Conservation (phyloP, 1,140 invertebrate species). For the Pseudomyrmex sp. region DNA sequence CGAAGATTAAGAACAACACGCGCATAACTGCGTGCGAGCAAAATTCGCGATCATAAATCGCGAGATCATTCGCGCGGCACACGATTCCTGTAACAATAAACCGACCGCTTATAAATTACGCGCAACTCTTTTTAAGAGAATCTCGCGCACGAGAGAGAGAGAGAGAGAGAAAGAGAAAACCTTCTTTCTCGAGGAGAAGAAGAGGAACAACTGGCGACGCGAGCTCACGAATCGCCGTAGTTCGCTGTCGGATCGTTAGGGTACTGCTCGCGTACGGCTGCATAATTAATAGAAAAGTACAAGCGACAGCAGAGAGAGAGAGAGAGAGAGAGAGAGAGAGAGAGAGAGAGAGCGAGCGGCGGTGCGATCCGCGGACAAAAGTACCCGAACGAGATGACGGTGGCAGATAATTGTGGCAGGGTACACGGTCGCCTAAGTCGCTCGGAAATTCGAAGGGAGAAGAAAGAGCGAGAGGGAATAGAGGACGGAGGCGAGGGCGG, state of each 20-base stretch:
- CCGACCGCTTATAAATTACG: conserved; percentile 38
- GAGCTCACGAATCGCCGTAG: conserved; percentile 40
- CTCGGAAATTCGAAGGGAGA: conserved; percentile 65
- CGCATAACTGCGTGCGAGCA: not conserved
- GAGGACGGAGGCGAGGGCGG: not conserved
- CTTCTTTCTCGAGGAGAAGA: not conserved
- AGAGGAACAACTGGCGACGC: conserved; percentile 19
- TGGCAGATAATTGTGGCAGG: conserved; percentile 72
- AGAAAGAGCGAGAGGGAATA: not conserved
- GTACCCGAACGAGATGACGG: conserved; percentile 66
- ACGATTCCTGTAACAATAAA: conserved; percentile 46
- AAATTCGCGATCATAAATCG: conserved; percentile 27
- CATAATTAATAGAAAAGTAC: conserved; percentile 73
- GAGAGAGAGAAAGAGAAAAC: not conserved
- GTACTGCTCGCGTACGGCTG: conserved; percentile 60
- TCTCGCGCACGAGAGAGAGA: not conserved
- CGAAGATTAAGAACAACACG: not conserved
- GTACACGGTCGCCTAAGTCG: conserved; percentile 69
- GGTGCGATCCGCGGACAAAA: conserved; percentile 61
- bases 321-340: no score
- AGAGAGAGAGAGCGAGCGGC: not conserved
- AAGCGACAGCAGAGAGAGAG: conserved; percentile 54
- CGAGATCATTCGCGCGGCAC: conserved; percentile 4
- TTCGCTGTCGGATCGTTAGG: conserved; percentile 60
- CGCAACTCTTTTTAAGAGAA: conserved; percentile 18